Conservation (phyloP, 2,888 invertebrate genomes). For the Aleiodes leptofemur region DNA sequence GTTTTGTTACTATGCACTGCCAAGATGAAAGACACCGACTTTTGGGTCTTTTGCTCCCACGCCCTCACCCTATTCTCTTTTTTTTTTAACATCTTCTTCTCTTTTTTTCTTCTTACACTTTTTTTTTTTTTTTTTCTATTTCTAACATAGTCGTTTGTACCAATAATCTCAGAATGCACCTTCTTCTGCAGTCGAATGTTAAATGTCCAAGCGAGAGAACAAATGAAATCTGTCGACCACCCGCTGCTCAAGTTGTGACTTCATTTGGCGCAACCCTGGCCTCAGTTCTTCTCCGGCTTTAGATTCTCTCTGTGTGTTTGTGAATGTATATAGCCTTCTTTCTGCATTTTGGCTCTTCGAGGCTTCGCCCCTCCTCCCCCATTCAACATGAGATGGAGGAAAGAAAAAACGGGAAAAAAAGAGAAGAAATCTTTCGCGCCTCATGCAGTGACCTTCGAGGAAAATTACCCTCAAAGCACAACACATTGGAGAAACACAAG, state of each 20-base stretch:
- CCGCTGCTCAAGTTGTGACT: slow-evolving; percentile 74
- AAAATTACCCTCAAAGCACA: slow-evolving; percentile 33
- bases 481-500: slow-evolving; percentile 39
- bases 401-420: background rate
- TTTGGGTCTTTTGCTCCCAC: slow-evolving; percentile 67
- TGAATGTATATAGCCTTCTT: background rate
- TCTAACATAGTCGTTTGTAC: slow-evolving; percentile 23
- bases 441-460: slow-evolving; percentile 36
- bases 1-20: slow-evolving; percentile 36
- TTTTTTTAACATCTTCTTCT: slow-evolving; percentile 57
- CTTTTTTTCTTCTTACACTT: slow-evolving; percentile 49
- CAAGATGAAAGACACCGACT: slow-evolving; percentile 72
- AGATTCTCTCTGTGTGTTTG: slow-evolving; percentile 23
- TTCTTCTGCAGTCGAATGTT: slow-evolving; percentile 22
- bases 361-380: slow-evolving; percentile 1
- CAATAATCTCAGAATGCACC: slow-evolving; percentile 27
- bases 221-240: slow-evolving; percentile 67
- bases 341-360: slow-evolving; percentile 29
- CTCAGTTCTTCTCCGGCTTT: slow-evolving; percentile 42
- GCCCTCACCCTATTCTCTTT: slow-evolving; percentile 61
- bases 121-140: slow-evolving; percentile 14
- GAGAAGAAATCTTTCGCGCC: slow-evolving; percentile 5
- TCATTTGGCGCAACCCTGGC: slow-evolving; percentile 67
- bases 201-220: slow-evolving; percentile 29
- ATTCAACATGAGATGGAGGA: background rate